Base-by-base conservation (phyloP, 2,888 invertebrate genomes). In the Ennomos erosarius region DNA sequence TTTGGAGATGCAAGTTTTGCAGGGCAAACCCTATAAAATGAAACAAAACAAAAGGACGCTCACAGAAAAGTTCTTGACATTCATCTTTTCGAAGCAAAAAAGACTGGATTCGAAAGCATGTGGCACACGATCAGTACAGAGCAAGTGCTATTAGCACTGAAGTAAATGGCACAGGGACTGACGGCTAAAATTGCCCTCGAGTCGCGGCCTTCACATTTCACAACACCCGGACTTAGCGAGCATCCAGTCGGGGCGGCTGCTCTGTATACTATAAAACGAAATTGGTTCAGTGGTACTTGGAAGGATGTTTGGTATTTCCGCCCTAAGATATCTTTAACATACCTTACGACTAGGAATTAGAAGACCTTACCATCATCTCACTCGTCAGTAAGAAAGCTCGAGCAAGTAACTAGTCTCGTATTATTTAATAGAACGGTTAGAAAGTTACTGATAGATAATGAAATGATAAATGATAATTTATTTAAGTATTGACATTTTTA, bases 171-270 rank as follows among this genome's bases (percentile, higher is more conserved):
- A 85, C 89, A 88, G 88, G 90, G 90, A 88, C 85, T 77, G 84
- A 81, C 80, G 75, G 72, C 77, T 81, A 80, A 82, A 84, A 83
- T 79, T 82, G 87, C 87, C 83, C 85, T 87, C 86, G 85, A 81
- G 82, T 73, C 53, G 69, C 78, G 90, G 81, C 91, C 91, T 92
- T 92, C 91, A 89, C 91, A 92, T 92, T 92, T 90, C 77, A 82
- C 85, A 83, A 86, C 77, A 91, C 90, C 91, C 91, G 91, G 91
- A 92, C 89, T 88, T 90, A 84, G 83, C 82, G 85, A 73, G 75
- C 88, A 88, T 89, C 90, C 87, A 86, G 81, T 77, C 78, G 73
- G 78, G 76, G 72, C 76, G 57, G 68, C 66, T 72, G 72, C 50
- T 56, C 68, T 59, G 70, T 78, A 59, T 50, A 16, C 55, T 36